Base-by-base conservation (phyloP, 2,888 invertebrate genomes). In the Caenorhabditis imperialis region DNA sequence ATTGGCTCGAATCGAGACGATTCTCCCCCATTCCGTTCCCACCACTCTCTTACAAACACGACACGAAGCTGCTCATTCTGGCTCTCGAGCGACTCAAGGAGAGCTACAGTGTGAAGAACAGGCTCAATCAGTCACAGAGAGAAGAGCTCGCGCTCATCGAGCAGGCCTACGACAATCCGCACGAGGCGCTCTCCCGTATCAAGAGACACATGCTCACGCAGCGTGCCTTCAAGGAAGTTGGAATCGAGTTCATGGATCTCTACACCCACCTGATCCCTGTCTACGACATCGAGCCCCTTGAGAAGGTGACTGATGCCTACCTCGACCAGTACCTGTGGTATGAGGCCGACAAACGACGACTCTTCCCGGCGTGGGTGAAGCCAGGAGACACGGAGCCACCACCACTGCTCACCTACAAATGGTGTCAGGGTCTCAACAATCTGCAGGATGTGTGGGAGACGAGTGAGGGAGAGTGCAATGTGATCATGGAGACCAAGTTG, bases 1-100 rank as follows among this genome's bases (percentile, higher is more conserved):
- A 99, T 90, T 99, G 99, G 99, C 91, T 99, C 77, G 99, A 99
- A 89, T 97, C 96, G 0, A 91, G 99, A 48, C 92, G 99, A 79
- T 99, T 99, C 90, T 97, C 98, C 0, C 99, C 99, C 0, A 99
- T 99, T 85, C 99, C 99, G 0, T 99, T 99, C 90, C 99, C 99
- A 2, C 99, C 99, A 0, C 91, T 99, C 0, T 97, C 98, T 0
- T 99, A 99, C 91, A 99, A 99, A 88, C 99, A 99, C 89, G 99
- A 99, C 90, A 99, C 99, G 0, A 99, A 99, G 88, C 91, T 99
- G 54, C 91, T 99, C 16, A 99, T 99, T 88, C 91, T 99, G 72
- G 98, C 99, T 0, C 89, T 99, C 84, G 99, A 99, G 90, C 91
- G 99, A 57, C 76, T 87, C 35, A 87, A 87, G 70, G 88, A 88